Percentiles rank a stretch among this genome's conserved stretches.
phyloP scores from a whole-genome alignment of 64 coral and sea anemone species.

The Trachythela sp. region DNA sequence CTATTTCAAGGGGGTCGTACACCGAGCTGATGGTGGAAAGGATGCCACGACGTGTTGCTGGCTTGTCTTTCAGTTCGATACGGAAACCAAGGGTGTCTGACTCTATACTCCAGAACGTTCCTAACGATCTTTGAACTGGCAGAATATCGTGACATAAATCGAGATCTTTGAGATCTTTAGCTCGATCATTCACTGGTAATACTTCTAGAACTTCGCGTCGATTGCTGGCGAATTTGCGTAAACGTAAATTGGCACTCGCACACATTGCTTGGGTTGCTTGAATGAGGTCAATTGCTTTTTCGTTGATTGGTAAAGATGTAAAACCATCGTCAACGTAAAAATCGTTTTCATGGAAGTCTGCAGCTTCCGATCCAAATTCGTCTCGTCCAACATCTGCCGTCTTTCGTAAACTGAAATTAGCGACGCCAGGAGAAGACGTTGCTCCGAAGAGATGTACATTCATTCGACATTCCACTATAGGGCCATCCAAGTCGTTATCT shows the following conservation, averaged over 20 bases:
- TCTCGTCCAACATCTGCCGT: not conserved
- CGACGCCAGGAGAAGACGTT: not conserved
- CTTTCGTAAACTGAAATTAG: not conserved
- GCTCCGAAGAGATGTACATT: constrained; percentile 14
- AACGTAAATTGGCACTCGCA: not conserved
- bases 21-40: too few species aligned
- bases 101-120: not conserved
- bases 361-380: not conserved
- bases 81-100: not conserved
- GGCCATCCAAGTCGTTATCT: not conserved
- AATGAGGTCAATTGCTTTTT: not conserved
- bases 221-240: constrained; percentile 28
- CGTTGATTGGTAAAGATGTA: not conserved
- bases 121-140: constrained; percentile 10
- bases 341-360: not conserved
- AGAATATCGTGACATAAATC: constrained; percentile 11
- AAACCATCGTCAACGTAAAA: constrained; percentile 38
- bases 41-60: too few species aligned
- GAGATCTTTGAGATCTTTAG: constrained; percentile 39
- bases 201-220: not conserved
- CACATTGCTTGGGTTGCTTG: not conserved
- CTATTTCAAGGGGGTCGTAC: too few species aligned
- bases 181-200: constrained; percentile 16
- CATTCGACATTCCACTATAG: not conserved
- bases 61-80: not conserved